Evolutionary conservation across 2,113 vertebrate species (phyloP), one percentile per base, ranked within the genome.

Genomic region (Ctenomys sociabilis): DNA sequence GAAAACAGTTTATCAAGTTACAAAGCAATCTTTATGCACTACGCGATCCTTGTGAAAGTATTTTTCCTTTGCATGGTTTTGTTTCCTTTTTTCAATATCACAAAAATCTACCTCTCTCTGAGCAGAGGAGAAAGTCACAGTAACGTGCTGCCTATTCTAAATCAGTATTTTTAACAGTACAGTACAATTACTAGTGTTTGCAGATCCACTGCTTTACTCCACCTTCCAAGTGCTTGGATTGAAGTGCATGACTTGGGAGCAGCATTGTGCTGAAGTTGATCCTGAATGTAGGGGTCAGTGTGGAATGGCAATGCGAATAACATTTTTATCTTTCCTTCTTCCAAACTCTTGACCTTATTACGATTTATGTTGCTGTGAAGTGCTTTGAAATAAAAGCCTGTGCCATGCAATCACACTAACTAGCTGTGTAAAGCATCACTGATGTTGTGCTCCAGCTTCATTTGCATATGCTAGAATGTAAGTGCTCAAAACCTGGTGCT

Each of bases 1-100:
- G 59, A 70, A n/a, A 72, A 90, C 49, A 72, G 43, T 86, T 40
- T 93, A 90, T 94, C 49, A 22, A 92, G 28, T 85, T 90, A 85
- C 66, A 59, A 94, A 78, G 11, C 16, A 40, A 91, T 1, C 22
- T 57, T 70, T 78, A 88, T 3, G 4, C 6, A 92, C 24, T 95
- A 77, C 52, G 93, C 89, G 49, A 22, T 19, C 26, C 8, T 89
- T 54, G n/a, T 32, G 3, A 89, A 96, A 57, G 68, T 84, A 72
- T 43, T 8, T 13, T 85, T 81, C 7, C 5, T 88, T 86, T 93
- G 7, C 21, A 32, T 70, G 35, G 45, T 91, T 94, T n/a, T 52
- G 13, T 73, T 93, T 95, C 37, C 45, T 88, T 93, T 59, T 85
- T 59, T 19, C 19, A 66, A 43, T 6, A 59, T n/a, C 1, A 70